Percentiles rank a stretch among this genome's conserved stretches.
These are phyloP conservation scores for Melanerpes aurifrons DNA, from an alignment of 2,113 vertebrate species.

Conservation along the genomic window DNA sequence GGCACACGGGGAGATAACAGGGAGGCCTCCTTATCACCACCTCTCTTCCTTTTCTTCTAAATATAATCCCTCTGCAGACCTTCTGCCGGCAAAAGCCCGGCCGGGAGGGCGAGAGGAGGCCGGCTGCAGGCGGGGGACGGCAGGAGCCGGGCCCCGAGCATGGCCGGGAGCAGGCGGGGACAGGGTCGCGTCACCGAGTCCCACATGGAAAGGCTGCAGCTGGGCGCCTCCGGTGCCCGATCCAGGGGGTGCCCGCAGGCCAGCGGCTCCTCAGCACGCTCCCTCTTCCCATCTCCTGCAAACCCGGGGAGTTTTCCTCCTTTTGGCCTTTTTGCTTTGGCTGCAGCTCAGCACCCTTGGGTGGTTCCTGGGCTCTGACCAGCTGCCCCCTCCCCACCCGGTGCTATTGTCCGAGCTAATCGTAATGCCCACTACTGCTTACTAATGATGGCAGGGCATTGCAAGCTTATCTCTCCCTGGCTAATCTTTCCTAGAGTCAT, in stretches of 20 bases:
- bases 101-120: neutral
- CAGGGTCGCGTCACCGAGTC: neutral
- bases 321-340: neutral
- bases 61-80: constrained; percentile 68
- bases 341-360: neutral
- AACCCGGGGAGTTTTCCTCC: rapidly evolving
- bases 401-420: constrained; percentile 35
- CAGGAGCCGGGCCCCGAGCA: neutral
- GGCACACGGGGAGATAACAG: constrained; percentile 32
- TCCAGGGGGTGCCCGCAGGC: rapidly evolving
- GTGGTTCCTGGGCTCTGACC: neutral
- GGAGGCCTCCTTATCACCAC: constrained; percentile 47
- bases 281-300: neutral
- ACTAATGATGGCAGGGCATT: constrained; percentile 36
- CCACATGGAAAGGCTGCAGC: neutral
- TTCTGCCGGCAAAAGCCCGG: constrained; percentile 24
- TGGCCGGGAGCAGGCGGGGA: neutral
- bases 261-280: rapidly evolving
- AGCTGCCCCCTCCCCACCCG: neutral
- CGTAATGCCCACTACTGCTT: constrained; percentile 62
- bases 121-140: neutral
- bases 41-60: constrained; percentile 69
- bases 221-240: neutral
- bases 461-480: constrained; percentile 61
- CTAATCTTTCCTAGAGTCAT: constrained; percentile 68